Conservation (phyloP, 2,888 invertebrate genomes). For the Plebejus argus region DNA sequence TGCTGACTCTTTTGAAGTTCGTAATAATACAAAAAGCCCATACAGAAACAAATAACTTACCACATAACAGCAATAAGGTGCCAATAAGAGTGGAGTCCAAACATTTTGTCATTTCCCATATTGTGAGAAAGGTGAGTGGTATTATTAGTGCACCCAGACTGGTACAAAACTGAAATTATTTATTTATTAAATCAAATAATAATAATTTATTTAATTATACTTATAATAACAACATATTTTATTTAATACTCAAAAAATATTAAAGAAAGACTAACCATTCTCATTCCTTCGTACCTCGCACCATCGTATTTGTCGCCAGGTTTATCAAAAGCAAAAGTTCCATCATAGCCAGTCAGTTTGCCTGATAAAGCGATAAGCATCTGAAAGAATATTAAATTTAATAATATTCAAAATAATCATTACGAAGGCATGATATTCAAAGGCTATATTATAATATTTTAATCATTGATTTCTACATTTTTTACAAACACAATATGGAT, state of each 20-base stretch:
- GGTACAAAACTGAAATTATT: slow-evolving; percentile 90
- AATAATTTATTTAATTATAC: too few species aligned
- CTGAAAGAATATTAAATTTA: slow-evolving; percentile 72
- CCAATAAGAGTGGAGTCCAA: slow-evolving; percentile 89
- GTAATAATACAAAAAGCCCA: background rate
- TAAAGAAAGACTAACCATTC: slow-evolving; percentile 84
- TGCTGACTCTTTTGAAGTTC: too few species aligned
- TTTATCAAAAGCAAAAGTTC: slow-evolving; percentile 95
- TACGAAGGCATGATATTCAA: background rate
- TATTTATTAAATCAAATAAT: background rate
- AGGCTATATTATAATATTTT: background rate
- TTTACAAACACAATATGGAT: too few species aligned
- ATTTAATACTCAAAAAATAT: background rate
- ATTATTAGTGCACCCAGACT: slow-evolving; percentile 91
- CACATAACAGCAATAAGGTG: slow-evolving; percentile 91
- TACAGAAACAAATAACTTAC: slow-evolving; percentile 69
- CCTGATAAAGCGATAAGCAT: slow-evolving; percentile 97
- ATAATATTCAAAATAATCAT: background rate
- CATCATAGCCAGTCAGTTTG: slow-evolving; percentile 95
- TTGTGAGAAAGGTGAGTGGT: slow-evolving; percentile 91
- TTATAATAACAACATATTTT: background rate
- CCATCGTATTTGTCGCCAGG: slow-evolving; percentile 97
- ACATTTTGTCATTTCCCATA: slow-evolving; percentile 94
- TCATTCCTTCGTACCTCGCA: slow-evolving; percentile 94
- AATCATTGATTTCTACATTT: too few species aligned